Evolutionary conservation across 2,113 vertebrate species (phyloP), one percentile per base, ranked within the genome.

Genomic region (Scalopus aquaticus): DNA sequence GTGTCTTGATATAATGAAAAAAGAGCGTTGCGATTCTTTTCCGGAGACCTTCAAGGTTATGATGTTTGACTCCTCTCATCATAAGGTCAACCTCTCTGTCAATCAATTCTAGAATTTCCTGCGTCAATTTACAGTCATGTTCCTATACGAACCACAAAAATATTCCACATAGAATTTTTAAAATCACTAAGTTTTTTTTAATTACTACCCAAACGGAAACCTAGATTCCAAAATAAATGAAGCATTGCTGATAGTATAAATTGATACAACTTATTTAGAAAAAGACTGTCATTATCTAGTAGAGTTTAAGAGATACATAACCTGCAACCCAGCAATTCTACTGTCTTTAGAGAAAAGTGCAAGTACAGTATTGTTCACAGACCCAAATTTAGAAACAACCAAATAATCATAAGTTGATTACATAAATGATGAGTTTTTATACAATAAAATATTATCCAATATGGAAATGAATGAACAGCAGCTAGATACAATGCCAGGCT

Each of bases 1-100:
- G 99, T 56, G 94, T 99, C 98, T 99, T 99, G 97, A 99, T 98
- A 90, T 98, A 99, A 91, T 99, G 99, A 51, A 99, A 98, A 97
- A 99, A 99, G 60, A 99, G 98, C 0, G 99, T 99, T 95, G 98
- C 98, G 95, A 99, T 99, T 97, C 99, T 99, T 98, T 98, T 98
- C 89, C 99, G 99, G 88, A 99, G 98, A 19, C 99, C 99, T 96
- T 99, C 98, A 82, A 99, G 98, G 84, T 98, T 99, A 56, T 77
- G 80, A 28, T 98, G 92, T 95, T 99, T 99, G 0, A 99, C 97
- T 0, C 97, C 96, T 84, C 99, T 98, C 30, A 97, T 98, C 96
- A 99, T 97, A 92, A 99, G 98, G 96, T 99, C 99, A 73, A 98
- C 94, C 96, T 99, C 99, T 91, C 99, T 98, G 96, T 99, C 98